Percentiles rank a stretch among this genome's conserved stretches.
Conservation (phyloP, 2,797 vertebrate species). For the Limosa lapponica region DNA sequence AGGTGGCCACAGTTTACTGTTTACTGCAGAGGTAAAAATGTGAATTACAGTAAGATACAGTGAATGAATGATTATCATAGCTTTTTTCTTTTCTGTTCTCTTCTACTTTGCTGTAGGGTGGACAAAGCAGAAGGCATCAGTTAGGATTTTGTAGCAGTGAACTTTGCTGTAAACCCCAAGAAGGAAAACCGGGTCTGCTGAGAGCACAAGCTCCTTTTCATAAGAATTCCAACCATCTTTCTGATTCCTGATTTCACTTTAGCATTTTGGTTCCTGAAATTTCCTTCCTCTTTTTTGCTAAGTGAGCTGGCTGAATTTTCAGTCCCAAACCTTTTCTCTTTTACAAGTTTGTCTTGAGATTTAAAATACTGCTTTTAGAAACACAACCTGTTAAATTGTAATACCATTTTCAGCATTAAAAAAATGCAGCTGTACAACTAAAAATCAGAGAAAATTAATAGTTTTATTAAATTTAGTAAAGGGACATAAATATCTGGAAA, state of each 20-base stretch:
- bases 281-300: background rate
- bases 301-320: background rate
- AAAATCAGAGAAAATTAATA: background rate
- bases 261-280: background rate
- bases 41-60: background rate
- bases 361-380: background rate
- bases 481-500: accelerated
- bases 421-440: accelerated
- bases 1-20: background rate
- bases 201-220: accelerated
- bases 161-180: background rate
- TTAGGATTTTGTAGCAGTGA: background rate
- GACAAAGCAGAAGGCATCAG: background rate
- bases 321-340: background rate
- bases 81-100: background rate
- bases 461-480: background rate
- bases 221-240: background rate
- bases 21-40: background rate
- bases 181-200: background rate
- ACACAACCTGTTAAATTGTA: background rate
- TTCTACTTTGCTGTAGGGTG: background rate
- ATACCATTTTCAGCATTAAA: background rate
- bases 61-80: background rate
- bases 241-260: background rate
- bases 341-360: background rate